A percentile compares a stretch with the other conserved stretches of the same genome.
Evolutionary conservation across 2,888 invertebrate genomes (phyloP).

Genomic region (Yponomeuta evonymella): DNA sequence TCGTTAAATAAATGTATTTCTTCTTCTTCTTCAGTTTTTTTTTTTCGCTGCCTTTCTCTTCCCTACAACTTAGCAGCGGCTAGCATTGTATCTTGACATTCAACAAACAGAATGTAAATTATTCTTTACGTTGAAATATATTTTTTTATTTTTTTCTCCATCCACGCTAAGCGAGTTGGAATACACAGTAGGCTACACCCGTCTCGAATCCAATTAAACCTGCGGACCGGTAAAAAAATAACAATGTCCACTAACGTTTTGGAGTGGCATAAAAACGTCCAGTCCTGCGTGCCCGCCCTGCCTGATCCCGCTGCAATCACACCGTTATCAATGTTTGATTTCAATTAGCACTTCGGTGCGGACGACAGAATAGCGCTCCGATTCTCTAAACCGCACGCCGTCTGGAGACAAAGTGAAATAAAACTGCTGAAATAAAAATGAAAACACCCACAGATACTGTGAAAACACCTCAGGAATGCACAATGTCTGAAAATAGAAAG

Average conservation of each 20-base stretch:
- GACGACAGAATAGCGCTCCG: neutral
- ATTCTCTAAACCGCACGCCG: neutral
- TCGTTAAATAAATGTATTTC: too few species aligned
- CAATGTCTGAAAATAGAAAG: too few species aligned
- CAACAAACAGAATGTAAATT: neutral
- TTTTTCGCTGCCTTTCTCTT: too few species aligned
- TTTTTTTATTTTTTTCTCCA: neutral
- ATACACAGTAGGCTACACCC: neutral
- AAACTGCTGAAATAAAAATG: too few species aligned
- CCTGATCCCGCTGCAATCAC: conserved; percentile 46
- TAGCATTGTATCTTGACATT: too few species aligned
- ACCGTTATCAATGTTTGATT: conserved; percentile 67
- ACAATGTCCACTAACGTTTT: conserved; percentile 7
- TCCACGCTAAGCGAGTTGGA: neutral
- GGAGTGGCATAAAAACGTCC: conserved; percentile 6
- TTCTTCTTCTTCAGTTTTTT: too few species aligned
- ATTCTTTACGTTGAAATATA: neutral
- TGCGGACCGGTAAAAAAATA: neutral
- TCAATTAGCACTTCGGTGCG: conserved; percentile 50
- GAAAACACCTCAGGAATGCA: too few species aligned
- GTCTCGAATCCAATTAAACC: neutral
- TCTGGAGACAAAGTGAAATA: neutral
- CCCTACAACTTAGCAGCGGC: too few species aligned
- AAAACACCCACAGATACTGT: too few species aligned
- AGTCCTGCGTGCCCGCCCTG: conserved; percentile 19